Evolutionary conservation across 2,888 invertebrate genomes (phyloP), one percentile per base, ranked within the genome.

Genomic region (Drosophila rellima): DNA sequence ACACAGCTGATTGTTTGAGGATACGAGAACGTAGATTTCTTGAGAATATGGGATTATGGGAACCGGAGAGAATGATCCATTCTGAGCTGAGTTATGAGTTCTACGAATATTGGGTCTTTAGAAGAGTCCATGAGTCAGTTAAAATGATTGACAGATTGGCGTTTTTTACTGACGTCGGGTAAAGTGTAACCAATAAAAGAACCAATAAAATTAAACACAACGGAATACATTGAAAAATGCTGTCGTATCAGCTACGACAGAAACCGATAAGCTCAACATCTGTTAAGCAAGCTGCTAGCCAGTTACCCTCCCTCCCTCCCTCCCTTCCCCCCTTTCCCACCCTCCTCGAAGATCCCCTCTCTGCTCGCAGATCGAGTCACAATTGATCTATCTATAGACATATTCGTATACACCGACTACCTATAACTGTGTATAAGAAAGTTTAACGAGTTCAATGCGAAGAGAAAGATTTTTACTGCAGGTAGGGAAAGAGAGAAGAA

Each of bases 201-300:
- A 33, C 33, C 29, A 45, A 47, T 37, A 59, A 47, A 52, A 63
- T n/a, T n/a, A 56, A 48, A 31, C 13, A 69, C 47, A 77, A 55
- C 31, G 33, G 33, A 50, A 42, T 39, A 69, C 52, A 73, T 44
- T 60, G 52, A 56, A 75, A 72, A 68, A 45, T 63, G 68, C 59
- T 77, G 73, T 71, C 55, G 69, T 82, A 86, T 86, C 81, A 69
- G 81, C 70, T 35, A 39, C 61, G 37, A 74, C 54, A 70, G 54
- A n/a, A 10, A 42, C 31, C 56, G 84, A 82, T 82, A 82, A 82
- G 87, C 78, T 44, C 33, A 75, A 82, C 82, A 82, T 82, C 82
- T 82, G 84, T 74, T 74, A 76, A 74, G 79, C 77, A 44, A 61
- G 57, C 56, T 45, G 50, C 31, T 69, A 55, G 37, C 51, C 17